phyloP scores from a whole-genome alignment of 2,888 invertebrate species.

The Ochropleura plecta region DNA sequence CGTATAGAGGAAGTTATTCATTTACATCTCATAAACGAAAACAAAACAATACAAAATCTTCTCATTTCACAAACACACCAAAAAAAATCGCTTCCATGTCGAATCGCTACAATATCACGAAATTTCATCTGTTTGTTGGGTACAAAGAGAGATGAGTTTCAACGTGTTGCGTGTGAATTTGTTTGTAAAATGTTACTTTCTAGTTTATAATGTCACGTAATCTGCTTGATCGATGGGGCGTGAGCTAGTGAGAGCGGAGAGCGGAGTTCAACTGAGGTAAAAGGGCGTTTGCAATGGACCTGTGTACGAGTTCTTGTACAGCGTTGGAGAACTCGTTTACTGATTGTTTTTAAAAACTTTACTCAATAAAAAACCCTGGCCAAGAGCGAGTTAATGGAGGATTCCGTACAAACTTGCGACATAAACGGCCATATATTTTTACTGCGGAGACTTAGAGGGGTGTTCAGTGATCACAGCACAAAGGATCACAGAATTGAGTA shows the following conservation, averaged over 20 bases:
- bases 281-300: background rate
- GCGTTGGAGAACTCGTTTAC: background rate
- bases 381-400: too few species aligned
- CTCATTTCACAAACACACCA: background rate
- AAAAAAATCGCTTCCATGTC: constrained; percentile 37
- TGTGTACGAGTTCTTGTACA: background rate
- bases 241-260: constrained; percentile 46
- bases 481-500: too few species aligned
- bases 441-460: too few species aligned
- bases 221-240: constrained; percentile 60
- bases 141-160: constrained; percentile 59
- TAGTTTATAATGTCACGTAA: constrained; percentile 68
- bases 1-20: background rate
- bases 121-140: constrained; percentile 67
- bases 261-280: constrained; percentile 20
- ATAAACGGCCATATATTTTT: too few species aligned
- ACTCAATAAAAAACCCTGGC: too few species aligned
- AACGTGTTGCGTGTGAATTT: constrained; percentile 65
- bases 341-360: too few species aligned
- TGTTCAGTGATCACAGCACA: too few species aligned
- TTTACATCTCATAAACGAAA: constrained; percentile 3
- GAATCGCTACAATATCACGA: constrained; percentile 56
- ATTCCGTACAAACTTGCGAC: too few species aligned
- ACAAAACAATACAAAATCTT: constrained; percentile 4
- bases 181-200: constrained; percentile 64